Percentiles rank a stretch among this genome's conserved stretches.
phyloP scores from a whole-genome alignment of 1,140 invertebrate species.

The Sycophaga agraensis region DNA sequence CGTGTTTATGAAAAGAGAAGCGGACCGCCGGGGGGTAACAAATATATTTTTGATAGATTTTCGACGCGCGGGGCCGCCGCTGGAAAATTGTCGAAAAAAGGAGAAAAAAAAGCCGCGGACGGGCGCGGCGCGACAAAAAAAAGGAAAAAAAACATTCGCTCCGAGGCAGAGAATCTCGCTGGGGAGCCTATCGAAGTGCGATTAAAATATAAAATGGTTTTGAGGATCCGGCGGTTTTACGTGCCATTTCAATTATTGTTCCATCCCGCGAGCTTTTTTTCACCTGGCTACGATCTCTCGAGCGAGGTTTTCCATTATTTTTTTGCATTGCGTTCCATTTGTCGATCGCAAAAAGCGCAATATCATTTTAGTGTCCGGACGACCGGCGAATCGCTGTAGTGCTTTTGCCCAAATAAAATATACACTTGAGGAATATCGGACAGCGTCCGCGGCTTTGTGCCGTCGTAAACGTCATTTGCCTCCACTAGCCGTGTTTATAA shows the following conservation, averaged over 20 bases:
- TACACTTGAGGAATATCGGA: conserved; percentile 28
- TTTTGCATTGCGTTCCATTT: conserved; percentile 40
- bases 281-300: conserved; percentile 39
- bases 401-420: conserved; percentile 28
- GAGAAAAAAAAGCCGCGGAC: too few species aligned
- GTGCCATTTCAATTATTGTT: conserved; percentile 55
- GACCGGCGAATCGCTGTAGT: conserved; percentile 24
- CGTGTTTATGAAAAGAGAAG: conserved; percentile 15
- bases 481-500: conserved; percentile 22
- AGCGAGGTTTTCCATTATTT: conserved; percentile 34
- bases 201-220: conserved; percentile 58
- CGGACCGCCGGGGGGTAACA: conserved; percentile 5
- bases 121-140: too few species aligned
- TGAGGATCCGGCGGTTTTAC: conserved; percentile 55
- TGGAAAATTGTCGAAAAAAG: conserved; percentile 27
- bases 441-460: conserved; percentile 6
- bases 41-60: conserved; percentile 32
- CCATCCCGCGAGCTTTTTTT: conserved; percentile 49
- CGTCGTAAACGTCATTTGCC: conserved; percentile 25
- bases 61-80: conserved; percentile 10
- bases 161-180: conserved; percentile 34
- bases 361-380: conserved; percentile 48
- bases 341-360: conserved; percentile 49
- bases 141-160: conserved; percentile 13
- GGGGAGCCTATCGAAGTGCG: conserved; percentile 47